A percentile compares a stretch with the other conserved stretches of the same genome.
These are phyloP conservation scores for Leptopilina clavipes DNA, from an alignment of 1,140 invertebrate genomes.

Conservation along the genomic window DNA sequence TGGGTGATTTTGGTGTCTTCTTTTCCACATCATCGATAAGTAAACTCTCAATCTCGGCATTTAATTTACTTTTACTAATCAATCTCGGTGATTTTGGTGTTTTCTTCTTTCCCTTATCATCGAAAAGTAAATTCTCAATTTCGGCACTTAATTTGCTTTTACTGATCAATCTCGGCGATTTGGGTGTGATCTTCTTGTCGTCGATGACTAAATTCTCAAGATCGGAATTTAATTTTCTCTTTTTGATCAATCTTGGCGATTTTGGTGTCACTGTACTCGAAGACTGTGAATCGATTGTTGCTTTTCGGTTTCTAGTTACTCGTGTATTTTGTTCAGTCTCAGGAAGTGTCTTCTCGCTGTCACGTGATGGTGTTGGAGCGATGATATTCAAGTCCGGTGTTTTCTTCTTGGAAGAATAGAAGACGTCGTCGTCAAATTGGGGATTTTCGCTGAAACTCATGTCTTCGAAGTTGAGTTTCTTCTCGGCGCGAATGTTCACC, in stretches of 20 bases:
- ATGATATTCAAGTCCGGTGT: not conserved
- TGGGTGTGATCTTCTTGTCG: not conserved
- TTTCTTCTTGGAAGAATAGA: not conserved
- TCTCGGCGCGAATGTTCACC: constrained; percentile 45
- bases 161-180: not conserved
- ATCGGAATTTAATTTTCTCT: not conserved
- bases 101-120: not conserved
- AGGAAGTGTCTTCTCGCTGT: too few species aligned
- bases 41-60: too few species aligned
- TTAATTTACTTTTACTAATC: not conserved
- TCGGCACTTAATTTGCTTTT: not conserved
- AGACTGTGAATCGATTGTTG: not conserved
- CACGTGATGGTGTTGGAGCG: not conserved
- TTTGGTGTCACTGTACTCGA: not conserved
- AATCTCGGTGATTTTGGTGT: not conserved
- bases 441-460: constrained; percentile 32
- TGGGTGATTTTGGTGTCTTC: not conserved
- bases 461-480: constrained; percentile 60
- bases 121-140: not conserved
- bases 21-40: not conserved
- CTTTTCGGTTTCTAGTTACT: not conserved
- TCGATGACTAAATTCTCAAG: not conserved
- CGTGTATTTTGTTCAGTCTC: not conserved
- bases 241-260: not conserved
- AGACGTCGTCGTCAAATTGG: not conserved